Conservation (phyloP, 2,888 invertebrate species). For the Mellilla xanthometata region DNA sequence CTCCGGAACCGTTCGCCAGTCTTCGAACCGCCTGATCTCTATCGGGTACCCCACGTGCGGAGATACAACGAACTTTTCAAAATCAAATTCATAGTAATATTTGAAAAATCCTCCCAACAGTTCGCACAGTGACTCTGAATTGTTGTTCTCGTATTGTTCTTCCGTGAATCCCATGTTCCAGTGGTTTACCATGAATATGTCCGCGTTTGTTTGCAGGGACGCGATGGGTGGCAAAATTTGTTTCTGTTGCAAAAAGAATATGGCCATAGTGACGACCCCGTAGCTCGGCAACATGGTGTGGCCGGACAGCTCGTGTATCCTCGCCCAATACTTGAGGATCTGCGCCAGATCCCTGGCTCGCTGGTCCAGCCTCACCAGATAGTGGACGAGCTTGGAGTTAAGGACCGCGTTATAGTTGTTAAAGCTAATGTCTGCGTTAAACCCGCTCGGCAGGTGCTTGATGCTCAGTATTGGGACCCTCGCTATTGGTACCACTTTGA, state of each 20-base stretch:
- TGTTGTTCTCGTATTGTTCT: not conserved
- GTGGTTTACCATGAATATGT: not conserved
- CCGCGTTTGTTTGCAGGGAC: constrained; percentile 11
- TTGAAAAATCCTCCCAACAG: constrained; percentile 17
- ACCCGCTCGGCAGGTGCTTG: constrained; percentile 7
- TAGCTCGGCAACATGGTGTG: constrained; percentile 10
- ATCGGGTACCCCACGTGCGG: constrained; percentile 9
- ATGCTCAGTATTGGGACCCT: not conserved
- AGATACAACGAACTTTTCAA: constrained; percentile 5
- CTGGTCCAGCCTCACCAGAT: constrained; percentile 9
- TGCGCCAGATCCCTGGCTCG: constrained; percentile 2
- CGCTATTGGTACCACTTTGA: not conserved
- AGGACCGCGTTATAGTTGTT: constrained; percentile 1
- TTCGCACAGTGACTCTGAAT: constrained; percentile 1
- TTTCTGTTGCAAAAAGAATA: constrained; percentile 36
- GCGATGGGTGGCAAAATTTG: constrained; percentile 16
- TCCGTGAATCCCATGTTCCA: constrained; percentile 1
- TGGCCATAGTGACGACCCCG: constrained; percentile 18
- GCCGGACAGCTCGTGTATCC: constrained; percentile 1
- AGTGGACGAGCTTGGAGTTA: constrained; percentile 1
- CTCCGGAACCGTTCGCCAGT: not conserved
- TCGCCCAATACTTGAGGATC: constrained; percentile 15
- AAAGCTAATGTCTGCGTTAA: constrained; percentile 7
- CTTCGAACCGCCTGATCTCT: not conserved
- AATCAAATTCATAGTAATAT: constrained; percentile 12